Evolutionary conservation across 2,113 vertebrate species (phyloP).

Genomic region (Suricata suricatta): DNA sequence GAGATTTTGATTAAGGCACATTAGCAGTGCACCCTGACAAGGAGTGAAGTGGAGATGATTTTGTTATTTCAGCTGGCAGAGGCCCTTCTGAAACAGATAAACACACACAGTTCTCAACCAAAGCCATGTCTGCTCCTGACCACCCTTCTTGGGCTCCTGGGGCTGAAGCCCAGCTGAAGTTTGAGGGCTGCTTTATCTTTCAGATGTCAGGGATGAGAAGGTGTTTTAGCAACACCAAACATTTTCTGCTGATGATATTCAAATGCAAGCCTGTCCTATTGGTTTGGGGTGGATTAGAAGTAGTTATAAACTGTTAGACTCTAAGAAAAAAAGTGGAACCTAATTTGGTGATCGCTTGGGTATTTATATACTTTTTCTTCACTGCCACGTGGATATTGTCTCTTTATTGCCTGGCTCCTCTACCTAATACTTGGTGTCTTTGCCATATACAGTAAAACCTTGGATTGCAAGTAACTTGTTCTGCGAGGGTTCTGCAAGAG

Average conservation of each 20-base stretch:
- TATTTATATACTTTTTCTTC: constrained; percentile 10
- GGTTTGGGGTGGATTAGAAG: constrained; percentile 61
- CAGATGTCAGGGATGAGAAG: not conserved
- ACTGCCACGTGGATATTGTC: not conserved
- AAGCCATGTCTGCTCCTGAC: not conserved
- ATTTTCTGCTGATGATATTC: constrained; percentile 52
- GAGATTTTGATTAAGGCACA: not conserved
- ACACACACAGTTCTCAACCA: not conserved
- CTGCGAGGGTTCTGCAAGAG: no score
- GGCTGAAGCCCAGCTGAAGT: not conserved
- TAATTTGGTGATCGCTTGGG: constrained; percentile 50
- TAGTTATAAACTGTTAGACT: constrained; percentile 54
- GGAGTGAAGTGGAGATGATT: not conserved
- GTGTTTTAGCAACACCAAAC: constrained; percentile 38
- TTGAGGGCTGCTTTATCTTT: not conserved
- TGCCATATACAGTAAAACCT: no score
- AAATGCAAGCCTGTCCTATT: not conserved
- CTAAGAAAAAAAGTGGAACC: constrained; percentile 49
- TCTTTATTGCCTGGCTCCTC: not conserved
- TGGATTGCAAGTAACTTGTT: no score
- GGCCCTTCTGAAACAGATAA: not conserved
- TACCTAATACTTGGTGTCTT: not conserved
- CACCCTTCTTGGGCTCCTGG: not conserved
- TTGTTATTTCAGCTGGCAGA: not conserved
- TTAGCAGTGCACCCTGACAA: not conserved